Evolutionary conservation across 2,888 invertebrate genomes (phyloP), one percentile per base, ranked within the genome.

Genomic region (Dromius quadrimaculatus): DNA sequence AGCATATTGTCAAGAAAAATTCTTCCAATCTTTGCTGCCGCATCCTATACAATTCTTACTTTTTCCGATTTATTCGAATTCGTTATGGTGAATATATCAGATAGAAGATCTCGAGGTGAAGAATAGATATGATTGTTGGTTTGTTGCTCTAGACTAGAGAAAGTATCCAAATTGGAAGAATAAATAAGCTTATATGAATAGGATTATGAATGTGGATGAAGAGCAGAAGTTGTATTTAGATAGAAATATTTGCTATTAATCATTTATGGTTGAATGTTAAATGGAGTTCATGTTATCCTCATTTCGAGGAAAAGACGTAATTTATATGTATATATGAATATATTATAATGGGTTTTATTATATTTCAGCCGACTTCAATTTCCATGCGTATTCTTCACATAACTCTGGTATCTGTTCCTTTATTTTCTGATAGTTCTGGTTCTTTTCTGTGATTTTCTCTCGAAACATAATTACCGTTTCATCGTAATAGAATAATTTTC

Each of bases 1-100:
- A 82, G n/a, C 69, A 74, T 1, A 6, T 76, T 76, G 66, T 80
- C 80, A 5, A 80, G 65, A 1, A 74, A 75, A 2, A 72, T 41
- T 2, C 76, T 76, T 1, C 75, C 23, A 9, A 70, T 72, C 17
- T 72, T 75, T 2, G 77, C 78, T 1, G 78, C 78, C 2, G 79
- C 79, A 71, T 80, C 79, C 45, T 75, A 78, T 1, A 79, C 79
- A 2, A 78, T 41, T 23, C 79, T 73, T 4, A 77, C 20, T 64
- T 76, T 74, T 11, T 73, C 74, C 2, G 74, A 75, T 65, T 79
- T 79, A 15, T 77, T 77, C 0, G 73, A 74, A 34, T 79, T 78
- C 3, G 59, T 43, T 1, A 76, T 76, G 2, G 72, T 73, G 65
- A 78, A 77, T 59, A 78, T 76, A 5, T n/a, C n/a, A n/a, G n/a